A percentile compares a stretch with the other conserved stretches of the same genome.
Conservation (phyloP, 1,140 invertebrate species). For the Aphaenogaster rudis region DNA sequence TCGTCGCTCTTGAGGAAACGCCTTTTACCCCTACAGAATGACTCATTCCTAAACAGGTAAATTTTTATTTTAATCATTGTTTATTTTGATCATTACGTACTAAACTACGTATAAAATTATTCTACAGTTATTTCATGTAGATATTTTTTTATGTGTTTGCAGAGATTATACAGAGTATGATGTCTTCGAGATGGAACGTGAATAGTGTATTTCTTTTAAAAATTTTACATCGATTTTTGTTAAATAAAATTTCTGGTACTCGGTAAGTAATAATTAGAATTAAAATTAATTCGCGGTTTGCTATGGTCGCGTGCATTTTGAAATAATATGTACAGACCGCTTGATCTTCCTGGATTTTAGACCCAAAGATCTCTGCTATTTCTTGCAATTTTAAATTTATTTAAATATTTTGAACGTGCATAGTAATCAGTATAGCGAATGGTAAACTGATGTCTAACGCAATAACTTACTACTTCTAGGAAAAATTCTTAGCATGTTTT, state of each 20-base stretch:
- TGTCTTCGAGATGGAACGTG: neutral
- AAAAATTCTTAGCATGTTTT: neutral
- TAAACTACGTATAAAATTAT: neutral
- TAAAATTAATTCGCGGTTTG: neutral
- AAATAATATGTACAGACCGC: neutral
- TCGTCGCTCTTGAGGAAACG: constrained; percentile 87
- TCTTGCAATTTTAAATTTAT: neutral
- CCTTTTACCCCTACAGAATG: constrained; percentile 88
- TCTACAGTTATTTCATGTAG: neutral
- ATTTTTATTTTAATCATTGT: neutral
- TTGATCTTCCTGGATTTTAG: neutral
- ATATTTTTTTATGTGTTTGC: neutral
- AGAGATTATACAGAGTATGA: neutral
- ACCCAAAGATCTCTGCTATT: neutral
- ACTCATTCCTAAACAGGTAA: constrained; percentile 85
- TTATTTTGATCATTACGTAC: neutral
- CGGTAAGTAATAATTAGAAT: neutral
- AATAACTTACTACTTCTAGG: neutral
- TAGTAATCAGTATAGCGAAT: neutral
- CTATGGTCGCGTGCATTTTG: neutral
- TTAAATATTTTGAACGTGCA: neutral
- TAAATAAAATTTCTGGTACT: neutral
- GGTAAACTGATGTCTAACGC: neutral
- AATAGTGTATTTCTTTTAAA: neutral
- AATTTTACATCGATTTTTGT: neutral